Percentiles rank a stretch among this genome's conserved stretches.
These are phyloP conservation scores for Nephrotoma guestfalica DNA, from an alignment of 2,888 invertebrate genomes.

Conservation along the genomic window DNA sequence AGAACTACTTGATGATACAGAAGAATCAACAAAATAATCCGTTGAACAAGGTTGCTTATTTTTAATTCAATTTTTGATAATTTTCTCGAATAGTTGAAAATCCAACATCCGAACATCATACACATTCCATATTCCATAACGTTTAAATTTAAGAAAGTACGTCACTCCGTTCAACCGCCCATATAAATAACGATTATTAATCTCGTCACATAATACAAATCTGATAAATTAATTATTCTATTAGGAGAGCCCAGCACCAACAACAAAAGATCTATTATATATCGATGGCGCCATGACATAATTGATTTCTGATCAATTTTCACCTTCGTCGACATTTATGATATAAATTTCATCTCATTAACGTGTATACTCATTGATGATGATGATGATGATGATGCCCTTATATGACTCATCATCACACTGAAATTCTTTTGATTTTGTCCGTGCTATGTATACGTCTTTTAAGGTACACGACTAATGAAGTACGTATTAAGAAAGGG, in stretches of 20 bases:
- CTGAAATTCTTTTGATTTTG: not conserved
- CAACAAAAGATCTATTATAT: not conserved
- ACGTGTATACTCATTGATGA: not conserved
- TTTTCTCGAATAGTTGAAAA: no score
- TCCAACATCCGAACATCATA: no score
- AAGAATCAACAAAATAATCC: no score
- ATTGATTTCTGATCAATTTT: not conserved
- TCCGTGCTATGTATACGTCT: not conserved
- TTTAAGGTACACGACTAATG: not conserved
- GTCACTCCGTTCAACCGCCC: not conserved
- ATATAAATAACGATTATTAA: not conserved
- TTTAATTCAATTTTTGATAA: no score
- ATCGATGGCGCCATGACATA: not conserved
- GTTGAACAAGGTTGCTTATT: no score
- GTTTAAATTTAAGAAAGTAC: not conserved
- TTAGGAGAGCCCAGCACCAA: not conserved
- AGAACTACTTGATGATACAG: no score
- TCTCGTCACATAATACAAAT: not conserved
- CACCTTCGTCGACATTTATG: not conserved
- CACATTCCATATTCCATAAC: not conserved
- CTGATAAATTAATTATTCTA: not conserved
- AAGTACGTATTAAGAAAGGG: not conserved
- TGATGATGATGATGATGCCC: not conserved
- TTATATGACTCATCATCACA: not conserved
- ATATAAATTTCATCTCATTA: not conserved